Conservation (phyloP, 2,888 invertebrate genomes). For the Eupithecia inturbata region DNA sequence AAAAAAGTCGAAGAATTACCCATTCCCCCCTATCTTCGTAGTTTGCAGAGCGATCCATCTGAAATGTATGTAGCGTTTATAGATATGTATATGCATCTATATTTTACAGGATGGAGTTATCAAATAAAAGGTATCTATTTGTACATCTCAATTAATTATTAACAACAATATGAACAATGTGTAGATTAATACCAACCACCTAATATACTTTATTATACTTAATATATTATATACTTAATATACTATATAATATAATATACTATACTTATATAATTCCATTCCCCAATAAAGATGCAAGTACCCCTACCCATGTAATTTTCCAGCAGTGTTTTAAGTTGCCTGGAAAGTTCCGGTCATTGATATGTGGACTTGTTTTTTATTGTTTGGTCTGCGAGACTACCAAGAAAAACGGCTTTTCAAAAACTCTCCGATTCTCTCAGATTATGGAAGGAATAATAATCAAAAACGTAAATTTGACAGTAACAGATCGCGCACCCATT, state of each 20-base stretch:
- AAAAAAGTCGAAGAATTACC: no score
- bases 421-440: background rate
- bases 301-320: background rate
- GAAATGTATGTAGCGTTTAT: no score
- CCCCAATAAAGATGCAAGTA: no score
- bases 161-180: background rate
- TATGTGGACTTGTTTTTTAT: background rate
- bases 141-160: background rate
- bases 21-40: no score
- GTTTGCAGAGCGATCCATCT: no score
- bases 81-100: no score
- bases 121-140: no score
- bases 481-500: slow-evolving; percentile 18
- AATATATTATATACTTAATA: no score
- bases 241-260: no score
- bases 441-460: background rate
- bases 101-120: no score
- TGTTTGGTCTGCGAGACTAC: background rate
- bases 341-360: background rate
- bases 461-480: slow-evolving; percentile 12
- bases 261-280: no score
- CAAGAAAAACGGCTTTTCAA: background rate
- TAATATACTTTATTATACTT: no score
- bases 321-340: background rate
- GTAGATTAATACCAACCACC: background rate